phyloP scores from a whole-genome alignment of 1,140 invertebrate species.

The Drosophila repletoides region DNA sequence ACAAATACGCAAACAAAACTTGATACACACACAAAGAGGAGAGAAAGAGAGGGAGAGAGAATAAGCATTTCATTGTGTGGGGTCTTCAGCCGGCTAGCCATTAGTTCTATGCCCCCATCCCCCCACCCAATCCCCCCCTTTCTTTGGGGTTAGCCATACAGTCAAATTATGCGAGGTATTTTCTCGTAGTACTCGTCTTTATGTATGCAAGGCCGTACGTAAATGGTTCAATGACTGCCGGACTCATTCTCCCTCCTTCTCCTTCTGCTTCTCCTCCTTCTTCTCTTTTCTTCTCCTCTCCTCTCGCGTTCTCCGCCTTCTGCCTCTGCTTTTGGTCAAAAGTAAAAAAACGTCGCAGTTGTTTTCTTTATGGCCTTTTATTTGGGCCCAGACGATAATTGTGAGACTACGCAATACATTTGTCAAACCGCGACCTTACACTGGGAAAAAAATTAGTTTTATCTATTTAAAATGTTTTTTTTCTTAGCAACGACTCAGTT shows the following conservation, averaged over 20 bases:
- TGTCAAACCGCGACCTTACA: background rate
- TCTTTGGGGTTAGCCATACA: background rate
- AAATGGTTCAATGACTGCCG: conserved; percentile 74
- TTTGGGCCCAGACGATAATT: conserved; percentile 5
- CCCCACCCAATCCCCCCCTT: too few relatives aligned
- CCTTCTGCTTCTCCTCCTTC: conserved; percentile 5
- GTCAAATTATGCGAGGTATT: background rate
- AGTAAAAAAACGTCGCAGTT: conserved; percentile 17
- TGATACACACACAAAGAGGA: conserved; percentile 4
- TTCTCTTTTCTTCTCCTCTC: conserved; percentile 20
- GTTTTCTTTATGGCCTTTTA: conserved; percentile 26
- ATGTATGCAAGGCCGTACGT: conserved; percentile 63
- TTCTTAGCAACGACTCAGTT: too few relatives aligned
- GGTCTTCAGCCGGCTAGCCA: background rate
- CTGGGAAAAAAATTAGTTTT: too few relatives aligned
- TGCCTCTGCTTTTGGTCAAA: conserved; percentile 41
- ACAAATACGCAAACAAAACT: conserved; percentile 9
- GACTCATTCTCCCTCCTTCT: conserved; percentile 27
- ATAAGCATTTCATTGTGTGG: background rate
- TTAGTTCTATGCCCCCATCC: too few relatives aligned
- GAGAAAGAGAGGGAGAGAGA: background rate
- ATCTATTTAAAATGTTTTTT: too few relatives aligned
- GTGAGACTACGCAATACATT: conserved; percentile 11
- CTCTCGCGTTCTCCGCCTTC: too few relatives aligned
- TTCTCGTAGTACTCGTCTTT: background rate